Base-by-base conservation (phyloP, 2,113 vertebrate genomes). In the Columba livia region DNA sequence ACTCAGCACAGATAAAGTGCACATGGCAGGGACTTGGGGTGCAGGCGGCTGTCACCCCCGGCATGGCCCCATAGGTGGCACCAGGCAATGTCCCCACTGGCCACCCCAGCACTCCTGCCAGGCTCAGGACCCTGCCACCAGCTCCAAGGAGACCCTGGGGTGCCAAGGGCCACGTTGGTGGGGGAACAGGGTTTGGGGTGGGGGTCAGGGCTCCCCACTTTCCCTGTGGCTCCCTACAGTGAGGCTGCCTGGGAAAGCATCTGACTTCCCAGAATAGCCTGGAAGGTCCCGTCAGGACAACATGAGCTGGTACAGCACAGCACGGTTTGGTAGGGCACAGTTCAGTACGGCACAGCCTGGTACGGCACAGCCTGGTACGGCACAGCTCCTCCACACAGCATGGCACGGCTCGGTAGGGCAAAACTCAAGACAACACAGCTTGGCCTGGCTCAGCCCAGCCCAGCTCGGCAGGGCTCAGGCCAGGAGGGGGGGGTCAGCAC, bases 1-100 rank as follows among this genome's bases (percentile, higher is more conserved):
- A 96, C 96, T 95, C 94, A 95, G 92, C 96, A 97, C 66, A 82
- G 81, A 91, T 89, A 93, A 91, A 47, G 40, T 6, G 1, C 31
- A 5, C 9, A 3, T 10, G 16, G 38, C 1, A 5, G 23, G 44
- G 54, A 61, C 3, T 4, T 6, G 31, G 60, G 60, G 10, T 0
- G 16, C 31, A 32, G 8, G 26, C 3, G 1, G 51, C 10, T 1
- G 3, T 12, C 12, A 38, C 15, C 40, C 31, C 10, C 21, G 2
- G 17, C 48, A 56, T 2, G 2, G 11, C 12, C 14, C 34, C 15
- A 3, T 0, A 2, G 4, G 20, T 4, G 44, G 42, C 34, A 54
- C 8, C 1, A 1, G 19, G 8, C 16, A 64, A 32, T 3, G 3
- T 12, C 29, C 10, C 11, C 19, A 5, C 20, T 4, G 6, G 15